A percentile compares a stretch with the other conserved stretches of the same genome.
These are phyloP conservation scores for Rhea americana DNA, from an alignment of 2,113 vertebrate genomes.

Conservation along the genomic window DNA sequence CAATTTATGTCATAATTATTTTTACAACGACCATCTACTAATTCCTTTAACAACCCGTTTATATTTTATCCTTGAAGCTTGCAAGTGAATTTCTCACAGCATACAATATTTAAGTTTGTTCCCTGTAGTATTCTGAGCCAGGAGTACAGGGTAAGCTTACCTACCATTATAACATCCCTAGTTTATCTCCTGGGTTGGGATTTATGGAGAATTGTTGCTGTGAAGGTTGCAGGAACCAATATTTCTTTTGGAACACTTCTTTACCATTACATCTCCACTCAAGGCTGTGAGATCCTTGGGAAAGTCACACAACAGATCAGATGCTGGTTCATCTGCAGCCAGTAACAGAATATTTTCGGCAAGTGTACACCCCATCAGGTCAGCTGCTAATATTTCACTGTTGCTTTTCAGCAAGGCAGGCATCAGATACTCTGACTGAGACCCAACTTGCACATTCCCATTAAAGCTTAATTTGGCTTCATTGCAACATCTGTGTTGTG, in stretches of 20 bases:
- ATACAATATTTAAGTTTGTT: background rate
- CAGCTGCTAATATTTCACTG: slow-evolving; percentile 69
- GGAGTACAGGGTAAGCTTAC: background rate
- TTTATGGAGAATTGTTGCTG: background rate
- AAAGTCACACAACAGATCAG: slow-evolving; percentile 58
- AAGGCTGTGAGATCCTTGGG: slow-evolving; percentile 5
- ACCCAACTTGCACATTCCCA: slow-evolving; percentile 63
- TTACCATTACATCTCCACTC: background rate
- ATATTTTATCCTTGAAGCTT: background rate
- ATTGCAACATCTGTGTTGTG: slow-evolving; percentile 74
- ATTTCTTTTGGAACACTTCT: slow-evolving; percentile 38
- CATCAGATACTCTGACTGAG: slow-evolving; percentile 66
- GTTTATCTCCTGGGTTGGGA: background rate
- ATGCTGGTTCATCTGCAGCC: slow-evolving; percentile 47
- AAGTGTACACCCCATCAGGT: slow-evolving; percentile 55
- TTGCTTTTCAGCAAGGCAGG: slow-evolving; percentile 62
- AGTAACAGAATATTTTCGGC: slow-evolving; percentile 62
- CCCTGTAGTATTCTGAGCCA: background rate
- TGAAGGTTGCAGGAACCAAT: background rate
- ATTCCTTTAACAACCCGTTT: background rate
- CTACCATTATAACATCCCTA: background rate
- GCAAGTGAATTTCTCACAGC: background rate
- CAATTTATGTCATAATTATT: background rate
- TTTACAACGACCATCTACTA: background rate
- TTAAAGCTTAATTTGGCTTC: slow-evolving; percentile 70